phyloP scores from a whole-genome alignment of 2,113 vertebrate genomes.

The Spizaetus ornatus region DNA sequence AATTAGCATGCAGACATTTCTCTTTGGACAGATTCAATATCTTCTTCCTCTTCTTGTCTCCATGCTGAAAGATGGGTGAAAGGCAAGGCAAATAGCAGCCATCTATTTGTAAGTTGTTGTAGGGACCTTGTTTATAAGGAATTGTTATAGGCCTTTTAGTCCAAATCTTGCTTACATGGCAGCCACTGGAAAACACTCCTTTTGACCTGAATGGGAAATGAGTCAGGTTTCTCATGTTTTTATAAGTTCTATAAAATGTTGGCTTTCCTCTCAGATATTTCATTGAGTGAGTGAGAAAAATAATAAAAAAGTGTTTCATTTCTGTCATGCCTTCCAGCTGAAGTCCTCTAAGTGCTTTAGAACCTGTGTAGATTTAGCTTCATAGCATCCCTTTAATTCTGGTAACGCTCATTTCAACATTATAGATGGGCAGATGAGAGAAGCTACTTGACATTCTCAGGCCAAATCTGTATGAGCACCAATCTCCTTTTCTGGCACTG shows the following conservation, averaged over 20 bases:
- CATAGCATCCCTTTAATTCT: background rate
- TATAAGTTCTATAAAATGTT: background rate
- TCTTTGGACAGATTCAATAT: background rate
- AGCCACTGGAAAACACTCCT: background rate
- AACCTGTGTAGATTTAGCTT: background rate
- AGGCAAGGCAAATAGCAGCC: background rate
- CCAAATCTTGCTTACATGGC: background rate
- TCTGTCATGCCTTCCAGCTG: background rate
- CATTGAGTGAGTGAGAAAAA: background rate
- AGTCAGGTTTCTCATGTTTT: background rate
- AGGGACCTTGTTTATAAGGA: background rate
- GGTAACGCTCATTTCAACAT: background rate
- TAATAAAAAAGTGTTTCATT: background rate
- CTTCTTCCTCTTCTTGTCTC: background rate
- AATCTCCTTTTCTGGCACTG: background rate
- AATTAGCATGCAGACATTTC: background rate
- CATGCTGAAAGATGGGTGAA: background rate
- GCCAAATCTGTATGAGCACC: background rate
- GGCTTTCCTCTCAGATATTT: background rate
- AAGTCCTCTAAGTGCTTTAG: background rate
- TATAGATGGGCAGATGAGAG: background rate
- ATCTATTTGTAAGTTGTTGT: background rate
- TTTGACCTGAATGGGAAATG: background rate
- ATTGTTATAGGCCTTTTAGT: background rate
- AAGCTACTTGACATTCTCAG: background rate